Conservation (phyloP, 2,113 vertebrate genomes). For the Leucoraja erinaceus region DNA sequence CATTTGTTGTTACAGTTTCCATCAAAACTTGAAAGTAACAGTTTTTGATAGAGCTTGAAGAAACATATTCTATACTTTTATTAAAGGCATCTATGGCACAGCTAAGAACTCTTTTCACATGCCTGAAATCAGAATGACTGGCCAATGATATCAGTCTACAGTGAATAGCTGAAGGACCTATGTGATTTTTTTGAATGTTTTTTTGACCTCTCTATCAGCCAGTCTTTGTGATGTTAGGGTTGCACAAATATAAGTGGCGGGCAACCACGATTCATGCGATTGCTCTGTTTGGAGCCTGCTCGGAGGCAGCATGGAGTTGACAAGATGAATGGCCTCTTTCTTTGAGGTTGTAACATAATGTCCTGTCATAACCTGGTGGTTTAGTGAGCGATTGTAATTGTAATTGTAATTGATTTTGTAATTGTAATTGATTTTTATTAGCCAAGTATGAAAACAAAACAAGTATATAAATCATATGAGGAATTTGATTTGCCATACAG, state of each 20-base stretch:
- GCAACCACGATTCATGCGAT: no score
- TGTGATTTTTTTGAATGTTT: not conserved
- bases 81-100: not conserved
- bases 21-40: not conserved
- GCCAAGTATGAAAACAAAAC: no score
- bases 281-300: no score
- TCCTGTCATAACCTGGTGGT: not conserved
- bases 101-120: not conserved
- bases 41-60: not conserved
- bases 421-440: no score
- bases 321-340: no score
- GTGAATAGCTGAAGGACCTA: not conserved
- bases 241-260: no score
- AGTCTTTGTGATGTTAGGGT: not conserved
- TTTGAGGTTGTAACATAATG: no score
- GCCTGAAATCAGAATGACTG: not conserved
- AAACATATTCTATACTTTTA: not conserved
- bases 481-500: no score
- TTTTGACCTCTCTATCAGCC: not conserved
- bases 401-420: no score
- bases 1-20: no score
- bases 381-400: not conserved
- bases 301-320: no score
- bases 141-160: not conserved
- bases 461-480: no score